Conservation (phyloP, 2,797 vertebrate species). For the Bryconaethiops microstoma region DNA sequence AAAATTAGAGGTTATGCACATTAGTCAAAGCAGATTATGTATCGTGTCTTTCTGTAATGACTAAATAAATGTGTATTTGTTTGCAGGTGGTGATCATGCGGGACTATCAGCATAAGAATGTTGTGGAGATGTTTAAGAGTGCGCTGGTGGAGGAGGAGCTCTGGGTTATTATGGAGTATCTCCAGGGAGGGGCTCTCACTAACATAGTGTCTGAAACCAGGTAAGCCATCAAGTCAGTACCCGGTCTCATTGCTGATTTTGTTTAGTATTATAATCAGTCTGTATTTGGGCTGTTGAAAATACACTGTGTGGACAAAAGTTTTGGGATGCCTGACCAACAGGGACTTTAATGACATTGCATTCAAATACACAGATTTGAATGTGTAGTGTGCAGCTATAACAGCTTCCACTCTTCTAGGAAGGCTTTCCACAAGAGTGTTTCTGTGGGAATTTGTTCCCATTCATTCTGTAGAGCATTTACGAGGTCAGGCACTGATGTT, state of each 20-base stretch:
- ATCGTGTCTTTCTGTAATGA: not conserved
- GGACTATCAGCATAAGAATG: conserved; percentile 96
- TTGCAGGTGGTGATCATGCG: conserved; percentile 98
- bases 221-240: conserved; percentile 67
- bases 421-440: too few relatives aligned
- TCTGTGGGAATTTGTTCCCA: too few relatives aligned
- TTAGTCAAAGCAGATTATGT: not conserved
- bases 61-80: not conserved
- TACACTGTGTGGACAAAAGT: too few relatives aligned
- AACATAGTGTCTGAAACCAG: conserved; percentile 98
- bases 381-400: too few relatives aligned
- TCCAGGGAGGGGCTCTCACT: conserved; percentile 96
- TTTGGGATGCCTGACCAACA: too few relatives aligned
- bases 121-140: conserved; percentile 99
- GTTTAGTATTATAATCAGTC: too few relatives aligned
- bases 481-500: too few relatives aligned
- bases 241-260: not conserved
- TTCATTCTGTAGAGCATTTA: too few relatives aligned
- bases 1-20: too few relatives aligned
- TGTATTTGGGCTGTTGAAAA: not conserved
- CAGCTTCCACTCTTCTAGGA: too few relatives aligned
- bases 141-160: conserved; percentile 97
- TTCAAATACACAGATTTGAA: too few relatives aligned
- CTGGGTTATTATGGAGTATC: conserved; percentile 99
- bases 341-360: too few relatives aligned